phyloP scores from a whole-genome alignment of 2,113 vertebrate species.

The Bolborhynchus lineola region DNA sequence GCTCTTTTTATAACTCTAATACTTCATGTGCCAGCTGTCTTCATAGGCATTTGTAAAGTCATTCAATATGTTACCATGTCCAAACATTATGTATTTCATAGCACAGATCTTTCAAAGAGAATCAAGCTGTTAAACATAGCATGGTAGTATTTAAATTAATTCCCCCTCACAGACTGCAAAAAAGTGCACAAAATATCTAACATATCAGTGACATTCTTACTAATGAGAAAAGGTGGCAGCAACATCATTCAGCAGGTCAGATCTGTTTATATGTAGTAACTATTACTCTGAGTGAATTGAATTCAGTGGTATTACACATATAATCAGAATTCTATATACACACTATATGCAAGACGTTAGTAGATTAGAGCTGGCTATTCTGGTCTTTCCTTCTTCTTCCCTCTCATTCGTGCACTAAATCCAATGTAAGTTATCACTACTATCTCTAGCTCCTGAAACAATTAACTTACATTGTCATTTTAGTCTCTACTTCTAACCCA shows the following conservation, averaged over 20 bases:
- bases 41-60: background rate
- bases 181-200: background rate
- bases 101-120: background rate
- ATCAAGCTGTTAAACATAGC: background rate
- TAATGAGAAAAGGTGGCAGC: background rate
- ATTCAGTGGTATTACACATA: background rate
- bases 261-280: background rate
- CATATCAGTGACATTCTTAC: background rate
- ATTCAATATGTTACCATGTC: background rate
- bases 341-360: background rate
- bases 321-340: background rate
- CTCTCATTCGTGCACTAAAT: background rate
- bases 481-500: background rate
- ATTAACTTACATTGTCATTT: background rate
- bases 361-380: background rate
- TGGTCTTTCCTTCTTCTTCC: background rate
- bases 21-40: background rate
- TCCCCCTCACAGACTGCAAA: rapidly evolving
- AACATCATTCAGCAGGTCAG: background rate
- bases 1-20: background rate
- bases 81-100: rapidly evolving
- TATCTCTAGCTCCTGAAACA: background rate
- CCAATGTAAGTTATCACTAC: background rate
- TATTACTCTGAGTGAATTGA: background rate
- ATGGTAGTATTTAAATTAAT: background rate